phyloP scores from a whole-genome alignment of 1,140 invertebrate genomes.

The Dendrolimus punctatus region DNA sequence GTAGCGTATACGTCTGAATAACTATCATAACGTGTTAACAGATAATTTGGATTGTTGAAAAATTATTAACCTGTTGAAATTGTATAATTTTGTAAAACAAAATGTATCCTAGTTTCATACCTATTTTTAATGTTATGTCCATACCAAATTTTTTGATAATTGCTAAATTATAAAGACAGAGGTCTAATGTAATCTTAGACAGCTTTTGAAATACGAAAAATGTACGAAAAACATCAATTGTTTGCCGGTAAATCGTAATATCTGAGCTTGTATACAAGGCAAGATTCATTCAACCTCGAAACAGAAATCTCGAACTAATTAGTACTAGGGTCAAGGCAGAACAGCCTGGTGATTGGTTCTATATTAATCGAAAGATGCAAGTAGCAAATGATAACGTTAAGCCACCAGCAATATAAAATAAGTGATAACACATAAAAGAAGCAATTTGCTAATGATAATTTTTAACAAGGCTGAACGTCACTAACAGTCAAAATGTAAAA shows the following conservation, averaged over 20 bases:
- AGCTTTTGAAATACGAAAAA: too few relatives aligned
- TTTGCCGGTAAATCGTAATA: conserved; percentile 23
- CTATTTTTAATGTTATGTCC: too few relatives aligned
- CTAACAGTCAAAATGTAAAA: conserved; percentile 10
- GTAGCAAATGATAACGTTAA: background rate
- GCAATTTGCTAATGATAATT: conserved; percentile 2
- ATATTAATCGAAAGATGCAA: conserved; percentile 17
- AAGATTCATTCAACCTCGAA: conserved; percentile 45
- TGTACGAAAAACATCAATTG: conserved; percentile 16
- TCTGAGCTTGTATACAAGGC: conserved; percentile 22
- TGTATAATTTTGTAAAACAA: too few relatives aligned
- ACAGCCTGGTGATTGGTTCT: conserved; percentile 20
- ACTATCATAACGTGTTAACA: too few relatives aligned
- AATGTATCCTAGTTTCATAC: too few relatives aligned
- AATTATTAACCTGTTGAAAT: too few relatives aligned
- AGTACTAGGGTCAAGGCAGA: conserved; percentile 55
- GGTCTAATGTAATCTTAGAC: too few relatives aligned
- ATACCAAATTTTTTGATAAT: too few relatives aligned
- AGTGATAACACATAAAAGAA: conserved; percentile 1
- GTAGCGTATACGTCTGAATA: too few relatives aligned
- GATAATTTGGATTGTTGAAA: too few relatives aligned
- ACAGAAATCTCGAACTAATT: conserved; percentile 49
- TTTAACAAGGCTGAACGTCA: conserved; percentile 2
- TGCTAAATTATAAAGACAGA: too few relatives aligned
- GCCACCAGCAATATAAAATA: background rate